A percentile compares a stretch with the other conserved stretches of the same genome.
Conservation (phyloP, 2,888 invertebrate species). For the Unio delphinus region DNA sequence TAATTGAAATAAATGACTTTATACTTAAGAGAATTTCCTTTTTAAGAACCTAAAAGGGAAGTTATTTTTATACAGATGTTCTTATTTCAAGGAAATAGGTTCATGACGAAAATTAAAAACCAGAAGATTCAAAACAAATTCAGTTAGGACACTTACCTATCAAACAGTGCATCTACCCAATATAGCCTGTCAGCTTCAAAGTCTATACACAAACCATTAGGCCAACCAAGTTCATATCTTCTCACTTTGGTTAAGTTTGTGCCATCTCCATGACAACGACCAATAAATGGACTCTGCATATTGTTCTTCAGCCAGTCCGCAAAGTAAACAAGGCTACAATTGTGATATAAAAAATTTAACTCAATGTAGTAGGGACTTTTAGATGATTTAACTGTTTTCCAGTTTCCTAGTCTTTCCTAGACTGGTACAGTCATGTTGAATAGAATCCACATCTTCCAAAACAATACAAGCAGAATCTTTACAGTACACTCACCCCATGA, state of each 20-base stretch:
- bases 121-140: not conserved
- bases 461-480: too few relatives aligned
- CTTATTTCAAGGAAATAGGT: too few relatives aligned
- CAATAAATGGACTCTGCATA: slow-evolving; percentile 97
- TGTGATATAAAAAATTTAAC: not conserved
- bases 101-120: not conserved
- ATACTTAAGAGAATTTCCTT: too few relatives aligned
- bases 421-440: too few relatives aligned
- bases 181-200: slow-evolving; percentile 89
- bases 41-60: too few relatives aligned
- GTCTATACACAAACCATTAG: slow-evolving; percentile 96
- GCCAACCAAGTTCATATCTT: slow-evolving; percentile 95
- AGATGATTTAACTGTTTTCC: too few relatives aligned
- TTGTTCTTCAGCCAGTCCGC: slow-evolving; percentile 72
- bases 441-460: too few relatives aligned
- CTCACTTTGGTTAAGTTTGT: slow-evolving; percentile 88
- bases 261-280: slow-evolving; percentile 92
- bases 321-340: slow-evolving; percentile 62
- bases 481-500: too few relatives aligned
- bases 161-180: slow-evolving; percentile 97
- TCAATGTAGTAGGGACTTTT: too few relatives aligned
- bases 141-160: slow-evolving; percentile 71
- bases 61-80: too few relatives aligned
- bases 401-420: too few relatives aligned
- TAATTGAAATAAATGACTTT: too few relatives aligned